Evolutionary conservation across 2,888 invertebrate species (phyloP).

Genomic region (Mythimna vitellina): DNA sequence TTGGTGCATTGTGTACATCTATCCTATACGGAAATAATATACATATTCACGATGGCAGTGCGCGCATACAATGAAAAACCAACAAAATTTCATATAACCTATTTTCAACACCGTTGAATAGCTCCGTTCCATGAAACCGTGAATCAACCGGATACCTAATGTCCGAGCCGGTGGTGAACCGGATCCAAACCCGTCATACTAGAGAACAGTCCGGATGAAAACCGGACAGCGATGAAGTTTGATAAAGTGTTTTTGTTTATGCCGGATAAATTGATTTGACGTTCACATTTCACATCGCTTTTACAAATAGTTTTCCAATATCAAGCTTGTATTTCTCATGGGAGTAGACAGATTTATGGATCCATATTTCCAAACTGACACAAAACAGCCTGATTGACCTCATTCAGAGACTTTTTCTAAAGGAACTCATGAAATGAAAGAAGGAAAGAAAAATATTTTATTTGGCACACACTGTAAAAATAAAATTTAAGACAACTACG

Average conservation of each 20-base stretch:
- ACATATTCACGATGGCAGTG: too few relatives aligned
- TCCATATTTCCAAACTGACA: not conserved
- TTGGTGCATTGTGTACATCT: too few relatives aligned
- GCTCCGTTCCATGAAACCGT: not conserved
- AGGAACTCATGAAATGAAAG: too few relatives aligned
- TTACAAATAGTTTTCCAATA: not conserved
- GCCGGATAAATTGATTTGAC: constrained; percentile 2
- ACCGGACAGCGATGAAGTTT: not conserved
- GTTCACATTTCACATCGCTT: not conserved
- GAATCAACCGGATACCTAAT: not conserved
- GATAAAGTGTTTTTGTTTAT: constrained; percentile 11
- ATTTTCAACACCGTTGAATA: not conserved
- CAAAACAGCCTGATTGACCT: too few relatives aligned
- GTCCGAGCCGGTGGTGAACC: constrained; percentile 2
- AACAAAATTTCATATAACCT: not conserved
- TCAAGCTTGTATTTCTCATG: not conserved
- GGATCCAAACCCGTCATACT: not conserved
- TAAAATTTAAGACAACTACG: too few relatives aligned
- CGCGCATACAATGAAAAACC: too few relatives aligned
- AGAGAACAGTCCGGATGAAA: constrained; percentile 1
- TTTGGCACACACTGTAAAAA: too few relatives aligned
- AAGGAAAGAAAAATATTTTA: too few relatives aligned
- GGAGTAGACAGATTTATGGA: not conserved
- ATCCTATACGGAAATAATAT: too few relatives aligned
- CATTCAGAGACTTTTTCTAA: too few relatives aligned